Evolutionary conservation across 2,888 invertebrate genomes (phyloP), one percentile per base, ranked within the genome.

Genomic region (Gryllus longicercus): DNA sequence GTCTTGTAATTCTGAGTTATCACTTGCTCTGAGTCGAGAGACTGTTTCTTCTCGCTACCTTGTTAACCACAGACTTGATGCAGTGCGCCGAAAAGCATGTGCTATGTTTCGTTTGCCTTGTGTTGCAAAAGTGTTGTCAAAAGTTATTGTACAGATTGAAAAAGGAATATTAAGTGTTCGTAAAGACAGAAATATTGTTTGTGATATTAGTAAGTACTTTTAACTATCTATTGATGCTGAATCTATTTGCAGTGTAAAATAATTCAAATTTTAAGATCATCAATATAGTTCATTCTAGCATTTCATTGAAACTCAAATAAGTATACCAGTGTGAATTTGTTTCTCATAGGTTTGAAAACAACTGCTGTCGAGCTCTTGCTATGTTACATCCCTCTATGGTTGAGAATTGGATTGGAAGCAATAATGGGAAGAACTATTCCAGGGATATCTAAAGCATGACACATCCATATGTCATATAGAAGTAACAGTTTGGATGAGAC

Each of bases 311-410:
- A 75, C 75, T 75, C 14, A 75, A 75, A 75, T 23, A 5, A 14
- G 5, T 75, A 75, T 21, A 4, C 21, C 75, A 74, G n/a, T 21
- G 38, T 38, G 38, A 38, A 38, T 23, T 23, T 74, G 0, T 74
- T n/a, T 74, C 23, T 21, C 23, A 74, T 21, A 86, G 87, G 94
- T 0, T 87, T 95, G 83, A 95, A 96, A 86, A 93, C 94, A 82
- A 89, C 90, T 79, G 91, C 97, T 74, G 89, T 96, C 84, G 92
- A 93, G 83, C 85, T 97, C 79, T 87, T 97, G 51, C 87, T 96
- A 18, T 93, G 93, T 81, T 97, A 96, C 85, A 97, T 97, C 88
- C 95, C 96, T 0, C 87, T 97, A 0, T 97, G 97, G 97, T 88
- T 97, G 79, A 90, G 96, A 79, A 92, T 97, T 76, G 96, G 95